Evolutionary conservation across 1,140 invertebrate genomes (phyloP), one percentile per base, ranked within the genome.

Genomic region (Macrobrachium nipponense): DNA sequence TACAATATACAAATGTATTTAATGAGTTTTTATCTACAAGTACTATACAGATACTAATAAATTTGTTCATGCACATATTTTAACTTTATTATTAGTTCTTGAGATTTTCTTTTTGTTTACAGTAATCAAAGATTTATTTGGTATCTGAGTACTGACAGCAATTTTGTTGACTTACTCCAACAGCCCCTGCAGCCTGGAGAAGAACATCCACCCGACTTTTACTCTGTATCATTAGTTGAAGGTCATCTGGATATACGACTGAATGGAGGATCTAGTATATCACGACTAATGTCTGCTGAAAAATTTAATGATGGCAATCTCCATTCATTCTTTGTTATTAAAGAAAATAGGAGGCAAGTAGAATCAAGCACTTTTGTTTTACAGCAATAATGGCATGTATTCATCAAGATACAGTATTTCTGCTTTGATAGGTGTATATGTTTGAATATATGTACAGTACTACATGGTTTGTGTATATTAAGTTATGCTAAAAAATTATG

Each of bases 231-330:
- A 64, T 88, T 96, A 76, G 90, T 93, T 2, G 92, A 93, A 89
- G 95, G 95, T 2, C 92, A 93, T 89, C 89, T 96, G 7, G 93
- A 95, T 89, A 92, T 94, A 0, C 92, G 93, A n/a, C 92, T 95
- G 43, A 94, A 95, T 89, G 94, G 93, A 0, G 95, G 95, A 0
- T 93, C 93, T 88, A 94, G 94, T 2, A 93, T 94, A 85, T 89
- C 95, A 10, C 43, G 91, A 89, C 89, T 91, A 11, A 88, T 88
- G 20, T 90, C 91, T 12, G 27, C 76, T n/a, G 89, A 90, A 44
- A 89, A 66, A 6, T 92, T 91, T 88, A 92, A 91, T 82, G 92
- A 93, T 90, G 91, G 91, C 2, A 87, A 89, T n/a, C 90, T 92
- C 64, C 93, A 93, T 86, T 91, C 91, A 61, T 89, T 93, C 10